These are phyloP conservation scores for Psix sp. DNA, from an alignment of 1,140 invertebrate species.

Conservation along the genomic window DNA sequence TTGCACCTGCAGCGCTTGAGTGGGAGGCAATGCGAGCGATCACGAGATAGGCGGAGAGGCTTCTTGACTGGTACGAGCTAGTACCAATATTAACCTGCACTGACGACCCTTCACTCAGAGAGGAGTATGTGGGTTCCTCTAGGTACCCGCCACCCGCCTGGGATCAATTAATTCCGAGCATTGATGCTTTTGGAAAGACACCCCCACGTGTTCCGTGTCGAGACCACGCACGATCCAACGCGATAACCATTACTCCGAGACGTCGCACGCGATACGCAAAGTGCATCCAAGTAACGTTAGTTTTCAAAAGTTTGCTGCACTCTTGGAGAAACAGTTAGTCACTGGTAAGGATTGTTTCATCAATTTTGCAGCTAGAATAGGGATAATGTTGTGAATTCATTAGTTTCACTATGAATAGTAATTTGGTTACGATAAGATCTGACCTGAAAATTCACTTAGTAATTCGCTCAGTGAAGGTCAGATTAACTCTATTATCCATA, in stretches of 20 bases:
- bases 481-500: background rate
- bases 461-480: background rate
- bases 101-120: constrained; percentile 61
- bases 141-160: constrained; percentile 70
- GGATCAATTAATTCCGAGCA: constrained; percentile 75
- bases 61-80: constrained; percentile 73
- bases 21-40: constrained; percentile 66
- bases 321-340: too few species aligned
- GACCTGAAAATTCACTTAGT: background rate
- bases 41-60: constrained; percentile 58
- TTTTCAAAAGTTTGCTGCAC: too few species aligned
- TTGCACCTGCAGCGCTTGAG: constrained; percentile 62
- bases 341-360: too few species aligned
- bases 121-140: constrained; percentile 69
- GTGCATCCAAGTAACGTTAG: too few species aligned
- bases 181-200: constrained; percentile 73
- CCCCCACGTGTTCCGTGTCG: constrained; percentile 51
- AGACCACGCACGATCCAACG: constrained; percentile 64
- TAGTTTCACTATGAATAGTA: background rate
- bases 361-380: too few species aligned
- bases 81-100: constrained; percentile 74
- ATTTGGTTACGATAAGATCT: constrained; percentile 3
- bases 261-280: constrained; percentile 69
- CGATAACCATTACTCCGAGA: constrained; percentile 66
- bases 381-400: too few species aligned